Evolutionary conservation across 2,113 vertebrate genomes (phyloP).

Genomic region (Aphelocoma coerulescens): DNA sequence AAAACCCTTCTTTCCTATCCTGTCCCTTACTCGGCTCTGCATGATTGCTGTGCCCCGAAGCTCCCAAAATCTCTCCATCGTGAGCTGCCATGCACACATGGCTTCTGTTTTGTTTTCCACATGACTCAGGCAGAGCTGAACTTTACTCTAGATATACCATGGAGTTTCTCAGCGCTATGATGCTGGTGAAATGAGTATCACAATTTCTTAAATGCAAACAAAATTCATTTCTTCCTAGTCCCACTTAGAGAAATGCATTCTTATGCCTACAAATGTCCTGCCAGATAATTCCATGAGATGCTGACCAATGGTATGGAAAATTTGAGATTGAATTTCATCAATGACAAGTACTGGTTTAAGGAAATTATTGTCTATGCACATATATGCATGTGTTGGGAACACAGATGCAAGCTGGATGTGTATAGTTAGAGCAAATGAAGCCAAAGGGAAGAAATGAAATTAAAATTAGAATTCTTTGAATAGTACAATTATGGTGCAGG

Average conservation of each 20-base stretch:
- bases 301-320: not conserved
- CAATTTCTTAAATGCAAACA: not conserved
- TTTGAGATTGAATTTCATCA: not conserved
- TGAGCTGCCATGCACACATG: not conserved
- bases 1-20: not conserved
- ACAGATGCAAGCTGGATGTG: not conserved
- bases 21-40: not conserved
- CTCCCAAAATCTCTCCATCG: not conserved
- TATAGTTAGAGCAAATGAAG: not conserved
- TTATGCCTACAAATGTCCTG: not conserved
- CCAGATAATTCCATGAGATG: not conserved
- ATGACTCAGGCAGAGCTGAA: not conserved
- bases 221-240: not conserved
- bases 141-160: not conserved
- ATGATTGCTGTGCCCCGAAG: not conserved
- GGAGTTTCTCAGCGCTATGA: not conserved
- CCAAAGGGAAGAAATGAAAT: not conserved
- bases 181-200: not conserved
- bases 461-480: not conserved
- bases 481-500: not conserved
- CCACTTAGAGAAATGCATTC: not conserved
- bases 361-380: not conserved
- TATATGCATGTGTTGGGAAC: not conserved
- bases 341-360: not conserved
- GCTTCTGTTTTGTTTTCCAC: not conserved